These are phyloP conservation scores for Sitobion miscanthi DNA, from an alignment of 1,140 invertebrate genomes.

Conservation along the genomic window DNA sequence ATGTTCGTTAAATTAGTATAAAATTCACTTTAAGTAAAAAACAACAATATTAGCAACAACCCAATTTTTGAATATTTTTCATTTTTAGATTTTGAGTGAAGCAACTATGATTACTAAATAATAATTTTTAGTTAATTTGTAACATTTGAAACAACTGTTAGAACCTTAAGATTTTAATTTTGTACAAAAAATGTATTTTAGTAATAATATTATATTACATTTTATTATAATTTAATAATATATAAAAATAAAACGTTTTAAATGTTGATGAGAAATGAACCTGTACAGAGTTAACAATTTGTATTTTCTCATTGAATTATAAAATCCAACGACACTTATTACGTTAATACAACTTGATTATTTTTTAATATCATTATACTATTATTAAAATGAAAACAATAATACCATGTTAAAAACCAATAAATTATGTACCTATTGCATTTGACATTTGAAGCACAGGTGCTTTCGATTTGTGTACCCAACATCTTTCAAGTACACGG, in stretches of 20 bases:
- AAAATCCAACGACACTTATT: neutral
- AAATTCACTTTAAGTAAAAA: neutral
- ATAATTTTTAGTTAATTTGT: too few relatives aligned
- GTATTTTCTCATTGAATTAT: neutral
- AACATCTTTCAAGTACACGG: neutral
- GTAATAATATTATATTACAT: too few relatives aligned
- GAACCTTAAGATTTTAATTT: neutral
- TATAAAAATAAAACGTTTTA: neutral
- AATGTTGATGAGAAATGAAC: neutral
- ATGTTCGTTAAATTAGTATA: neutral
- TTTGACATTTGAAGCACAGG: neutral
- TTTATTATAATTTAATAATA: too few relatives aligned
- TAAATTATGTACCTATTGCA: constrained; percentile 3
- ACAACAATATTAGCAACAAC: neutral
- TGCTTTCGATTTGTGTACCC: neutral
- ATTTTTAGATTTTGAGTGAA: neutral
- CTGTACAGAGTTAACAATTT: neutral
- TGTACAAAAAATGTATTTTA: too few relatives aligned
- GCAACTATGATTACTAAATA: too few relatives aligned
- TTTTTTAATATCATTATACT: neutral
- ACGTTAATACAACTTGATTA: neutral
- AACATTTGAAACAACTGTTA: neutral
- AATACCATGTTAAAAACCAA: neutral
- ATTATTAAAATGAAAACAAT: neutral
- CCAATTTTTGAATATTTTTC: neutral